A percentile compares a stretch with the other conserved stretches of the same genome.
phyloP scores from a whole-genome alignment of 2,113 vertebrate species.

The Rynchops niger region DNA sequence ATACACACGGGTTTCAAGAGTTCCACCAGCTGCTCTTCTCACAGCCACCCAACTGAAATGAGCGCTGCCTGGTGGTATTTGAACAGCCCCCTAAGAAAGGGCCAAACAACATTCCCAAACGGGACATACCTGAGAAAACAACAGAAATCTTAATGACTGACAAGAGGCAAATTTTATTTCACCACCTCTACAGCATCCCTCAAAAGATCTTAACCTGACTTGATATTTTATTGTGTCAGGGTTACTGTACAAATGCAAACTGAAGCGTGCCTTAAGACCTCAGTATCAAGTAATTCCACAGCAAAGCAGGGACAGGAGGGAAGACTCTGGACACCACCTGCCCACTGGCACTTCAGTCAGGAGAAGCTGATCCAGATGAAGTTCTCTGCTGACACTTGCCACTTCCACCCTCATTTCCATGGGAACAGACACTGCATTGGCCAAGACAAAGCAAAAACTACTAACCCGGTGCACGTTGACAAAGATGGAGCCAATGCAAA shows the following conservation, averaged over 20 bases:
- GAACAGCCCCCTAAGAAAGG: neutral
- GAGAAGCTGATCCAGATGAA: neutral
- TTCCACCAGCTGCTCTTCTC: neutral
- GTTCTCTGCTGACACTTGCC: neutral
- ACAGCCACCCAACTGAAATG: neutral
- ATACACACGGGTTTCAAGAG: neutral
- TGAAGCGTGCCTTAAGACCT: neutral
- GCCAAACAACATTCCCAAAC: neutral
- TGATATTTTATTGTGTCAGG: too few species aligned
- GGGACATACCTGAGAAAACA: neutral
- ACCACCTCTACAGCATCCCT: neutral
- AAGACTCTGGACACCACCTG: neutral
- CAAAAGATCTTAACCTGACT: neutral
- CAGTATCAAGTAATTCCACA: neutral
- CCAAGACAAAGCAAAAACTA: slow-evolving; percentile 39
- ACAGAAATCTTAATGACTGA: neutral
- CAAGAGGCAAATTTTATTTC: neutral
- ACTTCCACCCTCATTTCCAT: slow-evolving; percentile 38
- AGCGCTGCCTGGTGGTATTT: neutral
- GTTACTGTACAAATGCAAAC: neutral
- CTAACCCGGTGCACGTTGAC: neutral
- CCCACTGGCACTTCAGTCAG: neutral
- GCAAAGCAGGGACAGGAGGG: fast-evolving
- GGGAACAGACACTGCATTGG: slow-evolving; percentile 31
- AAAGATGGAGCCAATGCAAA: slow-evolving; percentile 12